Evolutionary conservation across 2,113 vertebrate species (phyloP).

Genomic region (Thryonomys swinderianus): DNA sequence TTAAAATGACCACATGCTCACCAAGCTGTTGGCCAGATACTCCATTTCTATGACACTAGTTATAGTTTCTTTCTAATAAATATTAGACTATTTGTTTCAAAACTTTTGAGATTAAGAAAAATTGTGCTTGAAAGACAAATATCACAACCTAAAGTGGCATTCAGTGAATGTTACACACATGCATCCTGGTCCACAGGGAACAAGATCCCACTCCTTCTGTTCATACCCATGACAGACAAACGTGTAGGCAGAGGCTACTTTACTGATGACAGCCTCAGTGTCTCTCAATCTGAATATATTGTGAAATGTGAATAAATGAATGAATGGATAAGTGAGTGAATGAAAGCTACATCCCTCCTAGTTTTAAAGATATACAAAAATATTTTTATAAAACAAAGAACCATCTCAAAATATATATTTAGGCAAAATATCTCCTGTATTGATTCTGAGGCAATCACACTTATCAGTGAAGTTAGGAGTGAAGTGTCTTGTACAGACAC

Average conservation of each 20-base stretch:
- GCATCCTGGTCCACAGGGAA: background rate
- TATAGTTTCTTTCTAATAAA: background rate
- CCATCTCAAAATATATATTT: background rate
- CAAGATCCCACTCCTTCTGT: background rate
- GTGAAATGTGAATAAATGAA: background rate
- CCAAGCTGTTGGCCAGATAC: background rate
- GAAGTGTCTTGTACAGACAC: background rate
- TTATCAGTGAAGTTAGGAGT: background rate
- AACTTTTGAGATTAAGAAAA: background rate
- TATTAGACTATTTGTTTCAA: background rate
- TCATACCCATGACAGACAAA: background rate
- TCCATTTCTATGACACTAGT: background rate
- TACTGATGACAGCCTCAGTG: background rate
- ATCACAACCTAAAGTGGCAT: background rate
- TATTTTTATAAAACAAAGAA: conserved; percentile 23
- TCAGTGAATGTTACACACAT: background rate
- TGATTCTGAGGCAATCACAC: background rate
- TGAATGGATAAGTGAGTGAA: background rate
- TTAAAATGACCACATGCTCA: background rate
- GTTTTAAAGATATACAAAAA: background rate
- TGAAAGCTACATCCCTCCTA: background rate
- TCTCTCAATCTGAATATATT: background rate
- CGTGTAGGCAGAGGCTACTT: background rate
- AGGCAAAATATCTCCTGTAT: background rate
- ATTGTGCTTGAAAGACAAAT: background rate